Percentiles rank a stretch among this genome's conserved stretches.
phyloP scores from a whole-genome alignment of 2,797 vertebrate species.

The Etheostoma perlongum region DNA sequence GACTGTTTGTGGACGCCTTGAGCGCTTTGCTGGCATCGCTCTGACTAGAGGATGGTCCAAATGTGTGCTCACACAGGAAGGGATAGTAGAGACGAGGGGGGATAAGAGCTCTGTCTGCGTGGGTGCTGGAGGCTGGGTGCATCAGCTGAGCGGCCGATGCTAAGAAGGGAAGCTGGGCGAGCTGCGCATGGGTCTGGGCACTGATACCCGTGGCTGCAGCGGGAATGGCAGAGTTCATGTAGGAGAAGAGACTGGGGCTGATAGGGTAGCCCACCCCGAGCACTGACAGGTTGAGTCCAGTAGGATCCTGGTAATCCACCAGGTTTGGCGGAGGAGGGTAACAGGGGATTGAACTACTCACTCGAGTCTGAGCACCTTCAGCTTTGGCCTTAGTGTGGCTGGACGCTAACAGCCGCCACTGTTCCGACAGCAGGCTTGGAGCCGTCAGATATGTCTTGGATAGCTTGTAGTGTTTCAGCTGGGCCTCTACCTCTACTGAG shows the following conservation, averaged over 20 bases:
- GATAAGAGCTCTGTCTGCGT: slow-evolving; percentile 85
- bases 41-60: slow-evolving; percentile 73
- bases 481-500: slow-evolving; percentile 87
- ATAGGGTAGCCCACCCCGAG: slow-evolving; percentile 94
- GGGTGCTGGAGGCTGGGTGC: slow-evolving; percentile 79
- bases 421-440: slow-evolving; percentile 86
- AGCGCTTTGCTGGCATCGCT: slow-evolving; percentile 79
- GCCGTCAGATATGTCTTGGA: slow-evolving; percentile 85
- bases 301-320: slow-evolving; percentile 89
- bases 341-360: slow-evolving; percentile 86
- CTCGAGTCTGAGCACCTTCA: slow-evolving; percentile 72
- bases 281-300: slow-evolving; percentile 91
- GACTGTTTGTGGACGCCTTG: slow-evolving; percentile 63
- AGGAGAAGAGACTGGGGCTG: slow-evolving; percentile 92
- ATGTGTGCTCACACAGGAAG: slow-evolving; percentile 90
- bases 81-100: slow-evolving; percentile 94
- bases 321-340: slow-evolving; percentile 90
- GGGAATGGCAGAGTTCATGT: slow-evolving; percentile 89
- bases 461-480: slow-evolving; percentile 86
- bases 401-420: slow-evolving; percentile 89
- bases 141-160: slow-evolving; percentile 90
- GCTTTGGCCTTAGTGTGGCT: slow-evolving; percentile 80
- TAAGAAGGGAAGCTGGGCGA: slow-evolving; percentile 91
- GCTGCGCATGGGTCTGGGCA: slow-evolving; percentile 82
- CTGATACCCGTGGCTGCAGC: slow-evolving; percentile 54